Evolutionary conservation across 1,140 invertebrate genomes (phyloP).

Genomic region (Euglossa dilemma): DNA sequence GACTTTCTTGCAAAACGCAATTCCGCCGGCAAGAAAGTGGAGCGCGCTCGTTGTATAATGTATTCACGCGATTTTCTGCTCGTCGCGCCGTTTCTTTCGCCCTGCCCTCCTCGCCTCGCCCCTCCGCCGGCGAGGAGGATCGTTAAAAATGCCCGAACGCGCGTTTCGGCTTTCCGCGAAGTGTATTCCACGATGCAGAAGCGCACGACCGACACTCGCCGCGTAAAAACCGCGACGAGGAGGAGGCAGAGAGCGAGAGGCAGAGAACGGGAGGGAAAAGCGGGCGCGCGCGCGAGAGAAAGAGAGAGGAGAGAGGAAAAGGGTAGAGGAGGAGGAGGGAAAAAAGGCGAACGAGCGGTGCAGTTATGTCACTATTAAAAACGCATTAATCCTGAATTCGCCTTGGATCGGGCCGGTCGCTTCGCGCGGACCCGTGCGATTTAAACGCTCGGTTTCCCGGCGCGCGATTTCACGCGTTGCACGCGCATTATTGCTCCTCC

Average conservation of each 20-base stretch:
- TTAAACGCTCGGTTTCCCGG: constrained; percentile 55
- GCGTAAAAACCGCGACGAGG: constrained; percentile 29
- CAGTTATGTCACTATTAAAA: constrained; percentile 77
- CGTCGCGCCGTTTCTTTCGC: background rate
- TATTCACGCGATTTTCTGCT: constrained; percentile 61
- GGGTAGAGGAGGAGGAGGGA: background rate
- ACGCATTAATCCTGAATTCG: constrained; percentile 74
- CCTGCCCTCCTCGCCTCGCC: background rate
- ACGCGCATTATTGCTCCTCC: constrained; percentile 34
- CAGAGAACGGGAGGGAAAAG: background rate
- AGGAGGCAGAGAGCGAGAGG: background rate
- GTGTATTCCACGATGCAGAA: constrained; percentile 17
- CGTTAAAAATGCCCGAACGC: constrained; percentile 54
- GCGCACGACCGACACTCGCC: background rate
- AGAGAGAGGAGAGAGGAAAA: constrained; percentile 22
- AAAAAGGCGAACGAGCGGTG: constrained; percentile 52
- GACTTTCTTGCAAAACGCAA: constrained; percentile 57
- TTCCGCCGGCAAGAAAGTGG: constrained; percentile 50
- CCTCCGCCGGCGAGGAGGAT: background rate
- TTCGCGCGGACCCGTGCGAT: constrained; percentile 41
- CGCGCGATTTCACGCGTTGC: constrained; percentile 45
- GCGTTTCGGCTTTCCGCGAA: constrained; percentile 54
- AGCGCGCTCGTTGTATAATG: constrained; percentile 53
- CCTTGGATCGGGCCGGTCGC: constrained; percentile 43
- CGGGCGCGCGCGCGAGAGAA: background rate